Conservation (phyloP, 2,888 invertebrate species). For the Dione juno region DNA sequence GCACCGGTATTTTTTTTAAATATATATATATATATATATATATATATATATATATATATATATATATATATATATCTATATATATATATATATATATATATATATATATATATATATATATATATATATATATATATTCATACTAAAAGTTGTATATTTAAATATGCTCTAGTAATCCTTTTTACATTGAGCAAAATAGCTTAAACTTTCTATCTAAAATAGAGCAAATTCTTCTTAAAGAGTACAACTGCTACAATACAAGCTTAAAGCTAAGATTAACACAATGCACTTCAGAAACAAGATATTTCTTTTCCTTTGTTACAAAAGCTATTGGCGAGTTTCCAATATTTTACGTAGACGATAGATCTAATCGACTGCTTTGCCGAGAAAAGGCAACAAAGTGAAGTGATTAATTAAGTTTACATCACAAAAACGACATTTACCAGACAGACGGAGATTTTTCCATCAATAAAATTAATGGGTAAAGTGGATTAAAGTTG, state of each 20-base stretch:
- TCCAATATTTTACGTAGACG: conserved; percentile 48
- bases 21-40: too few relatives aligned
- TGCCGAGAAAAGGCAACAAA: conserved; percentile 42
- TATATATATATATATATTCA: too few relatives aligned
- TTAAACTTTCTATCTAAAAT: conserved; percentile 12
- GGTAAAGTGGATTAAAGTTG: conserved; percentile 24
- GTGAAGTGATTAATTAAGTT: conserved; percentile 46
- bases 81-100: too few relatives aligned
- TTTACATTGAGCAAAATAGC: not conserved
- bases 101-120: too few relatives aligned
- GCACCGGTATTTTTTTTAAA: too few relatives aligned
- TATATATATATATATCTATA: too few relatives aligned
- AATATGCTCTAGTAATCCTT: not conserved
- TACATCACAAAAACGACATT: conserved; percentile 33
- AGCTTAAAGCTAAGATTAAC: conserved; percentile 42
- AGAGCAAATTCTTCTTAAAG: conserved; percentile 26
- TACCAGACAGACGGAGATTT: conserved; percentile 28
- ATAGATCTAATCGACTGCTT: conserved; percentile 49
- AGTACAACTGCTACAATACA: conserved; percentile 27
- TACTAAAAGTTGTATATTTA: not conserved
- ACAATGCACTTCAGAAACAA: conserved; percentile 43
- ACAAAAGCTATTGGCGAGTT: conserved; percentile 46
- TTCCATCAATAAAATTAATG: conserved; percentile 35
- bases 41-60: too few relatives aligned
- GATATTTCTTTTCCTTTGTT: conserved; percentile 45